Evolutionary conservation across 2,113 vertebrate species (phyloP), one percentile per base, ranked within the genome.

Genomic region (Paramisgurnus dabryanus): DNA sequence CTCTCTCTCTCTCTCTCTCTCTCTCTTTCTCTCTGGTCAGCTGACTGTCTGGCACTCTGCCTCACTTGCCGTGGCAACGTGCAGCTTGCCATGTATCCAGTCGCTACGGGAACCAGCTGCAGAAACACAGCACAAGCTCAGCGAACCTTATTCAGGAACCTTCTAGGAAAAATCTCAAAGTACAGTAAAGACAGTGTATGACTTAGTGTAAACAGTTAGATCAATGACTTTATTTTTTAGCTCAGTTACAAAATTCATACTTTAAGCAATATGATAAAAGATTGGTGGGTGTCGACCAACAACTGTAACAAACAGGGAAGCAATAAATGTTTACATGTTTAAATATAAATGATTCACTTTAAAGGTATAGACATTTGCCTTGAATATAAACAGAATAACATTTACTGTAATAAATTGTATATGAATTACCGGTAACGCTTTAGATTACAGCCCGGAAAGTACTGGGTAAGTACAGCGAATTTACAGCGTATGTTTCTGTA

Each of bases 61-160:
- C 60, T 43, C 43, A 57, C 27, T 53, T 61, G 45, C 64, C 63
- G 74, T 74, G 49, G 76, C 65, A 85, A 85, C 83, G 83, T 85
- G 83, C 83, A 74, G 57, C 61, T 85, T 79, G 76, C 71, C 83
- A 85, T 85, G 83, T 85, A 27, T 68, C 11, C 83, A 71, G 83
- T 85, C 78, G 66, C 83, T 70, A 82, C 6, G 60, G 83, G 77
- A 79, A 82, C 80, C 83, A 66, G 76, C 76, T 77, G 72, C 74
- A 85, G 65, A 66, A 60, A 64, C 76, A 85, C 65, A 85, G 27
- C 27, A 34, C 27, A 34, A 34, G 27, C 27, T 34, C 58, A 66
- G 50, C 53, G 64, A 65, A 67, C 58, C 57, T 77, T 61, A 67
- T 81, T 81, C 65, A 75, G 50, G 66, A 55, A 66, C 15, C 9